Base-by-base conservation (phyloP, 2,113 vertebrate species). In the Trogon melanurus region DNA sequence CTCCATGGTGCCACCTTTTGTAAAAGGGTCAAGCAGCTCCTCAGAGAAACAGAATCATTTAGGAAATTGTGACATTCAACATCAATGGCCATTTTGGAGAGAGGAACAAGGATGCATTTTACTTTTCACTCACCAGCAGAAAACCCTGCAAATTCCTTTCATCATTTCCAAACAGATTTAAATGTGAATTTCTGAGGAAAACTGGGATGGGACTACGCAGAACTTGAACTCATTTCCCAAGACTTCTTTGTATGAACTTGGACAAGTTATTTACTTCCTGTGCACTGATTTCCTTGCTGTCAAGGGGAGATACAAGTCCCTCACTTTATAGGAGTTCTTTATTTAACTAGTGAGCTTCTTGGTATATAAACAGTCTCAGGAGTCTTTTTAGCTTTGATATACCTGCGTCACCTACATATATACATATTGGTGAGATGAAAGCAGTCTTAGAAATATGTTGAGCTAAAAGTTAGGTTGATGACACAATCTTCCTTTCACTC, bases 1-100 rank as follows among this genome's bases (percentile, higher is more conserved):
- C 29, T 67, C 72, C 1, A 0, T 27, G 34, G 25, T 36, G 38
- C 9, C 5, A 9, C 25, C 17, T 21, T 57, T 54, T 66, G 32
- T 34, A 73, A 41, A 41, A 79, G 11, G 8, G 13, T 83, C 32
- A 76, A 80, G 47, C 30, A 61, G 5, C 7, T 75, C 30, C 30
- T 53, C 23, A 61, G 53, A 38, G 22, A 73, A 85, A 41, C 1
- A 0, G 10, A 50, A 8, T 5, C 4, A 14, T 65, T 56, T 14
- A 44, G 25, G 27, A 12, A 56, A 57, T 3, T 13, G 6, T 25
- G 64, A 47, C 2, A 58, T 76, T 36, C 56, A 41, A 34, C 5
- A 30, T 13, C 20, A 45, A n/a, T 3, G 15, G 8, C 13, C 4
- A 0, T 62, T 81, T 47, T 48, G 16, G 45, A 60, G 34, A 54